Evolutionary conservation across 1,140 invertebrate genomes (phyloP), one percentile per base, ranked within the genome.

Genomic region (Saccostrea echinata): DNA sequence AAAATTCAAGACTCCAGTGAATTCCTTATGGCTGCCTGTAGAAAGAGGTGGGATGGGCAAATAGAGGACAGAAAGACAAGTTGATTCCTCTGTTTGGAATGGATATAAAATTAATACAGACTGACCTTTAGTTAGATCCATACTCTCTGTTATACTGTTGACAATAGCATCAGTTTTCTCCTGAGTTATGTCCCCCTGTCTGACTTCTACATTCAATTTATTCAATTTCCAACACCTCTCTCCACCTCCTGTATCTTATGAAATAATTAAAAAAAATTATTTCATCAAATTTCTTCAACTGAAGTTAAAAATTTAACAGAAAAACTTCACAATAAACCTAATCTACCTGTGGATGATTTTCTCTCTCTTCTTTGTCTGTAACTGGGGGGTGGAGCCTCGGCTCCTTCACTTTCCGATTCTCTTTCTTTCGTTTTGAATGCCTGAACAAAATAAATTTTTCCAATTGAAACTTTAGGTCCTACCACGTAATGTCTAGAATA

Each of bases 91-190:
- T 12, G 1, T 16, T 9, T 13, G 53, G 18, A 9, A 13, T 1
- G 53, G 53, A 13, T 1, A 9, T 3, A 16, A 2, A 3, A 55
- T 18, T 3, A 55, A 13, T 8, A 33, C 16, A 16, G 16, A 11
- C 64, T 35, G 80, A 89, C 90, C 90, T 86, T 86, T 85, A 61
- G 52, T 76, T 11, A 91, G 35, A 76, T 91, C 85, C 30, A 90
- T 52, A 51, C 82, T 84, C 16, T 71, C 82, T 18, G 87, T 84
- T 13, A 85, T 86, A 82, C 90, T 90, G 85, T 92, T 92, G 13
- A 92, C 89, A 24, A 92, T 89, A 16, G 84, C 91, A 87, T 92
- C 90, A 51, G 90, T 84, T 12, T 6, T 43, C 81, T 90, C 90
- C 43, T 87, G 64, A 13, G 90, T 91, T 21, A 92, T 88, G 83